Base-by-base conservation (phyloP, 2,888 invertebrate genomes). In the Thereva nobilitata region DNA sequence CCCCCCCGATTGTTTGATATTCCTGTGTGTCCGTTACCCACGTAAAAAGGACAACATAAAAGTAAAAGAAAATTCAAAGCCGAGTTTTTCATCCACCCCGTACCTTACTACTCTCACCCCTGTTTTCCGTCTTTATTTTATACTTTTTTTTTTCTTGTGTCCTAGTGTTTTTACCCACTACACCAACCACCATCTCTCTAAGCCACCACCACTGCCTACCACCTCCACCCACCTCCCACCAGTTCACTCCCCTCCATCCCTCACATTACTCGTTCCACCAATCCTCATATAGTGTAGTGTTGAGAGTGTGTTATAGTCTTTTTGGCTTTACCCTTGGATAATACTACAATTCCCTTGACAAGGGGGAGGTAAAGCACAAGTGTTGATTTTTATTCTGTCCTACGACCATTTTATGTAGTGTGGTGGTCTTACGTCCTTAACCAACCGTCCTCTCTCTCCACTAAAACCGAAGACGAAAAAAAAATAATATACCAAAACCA, bases 361-460 rank as follows among this genome's bases (percentile, higher is more conserved):
- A 59, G 59, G 49, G 59, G 23, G 23, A 23, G 23, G 23, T 23
- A 23, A 23, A 47, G 59, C 59, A 59, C 47, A 37, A 59, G 59
- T 59, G 59, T 59, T 59, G 59, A 47, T 59, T 59, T 59, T 59
- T 59, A 59, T 59, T 59, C 59, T 59, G 59, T 59, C 47, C 59
- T 59, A 59, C 59, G 59, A 59, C 59, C 59, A 59, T 59, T 59
- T 59, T 59, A 59, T 59, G 47, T 41, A 59, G 59, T 47, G 59
- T 49, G 59, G 59, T 59, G 23, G 23, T 23, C 23, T 23, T 23
- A 23, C 23, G 23, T 23, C 23, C 23, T 23, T 23, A 23, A 23
- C 23, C 23, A 23, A 23, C 23, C 1, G 23, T 23, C 23, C 23
- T 23, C 23, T 23, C 23, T 23, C 23, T 23, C 23, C 23, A 23